Conservation (phyloP, 2,888 invertebrate genomes). For the Pegoplata infirma region DNA sequence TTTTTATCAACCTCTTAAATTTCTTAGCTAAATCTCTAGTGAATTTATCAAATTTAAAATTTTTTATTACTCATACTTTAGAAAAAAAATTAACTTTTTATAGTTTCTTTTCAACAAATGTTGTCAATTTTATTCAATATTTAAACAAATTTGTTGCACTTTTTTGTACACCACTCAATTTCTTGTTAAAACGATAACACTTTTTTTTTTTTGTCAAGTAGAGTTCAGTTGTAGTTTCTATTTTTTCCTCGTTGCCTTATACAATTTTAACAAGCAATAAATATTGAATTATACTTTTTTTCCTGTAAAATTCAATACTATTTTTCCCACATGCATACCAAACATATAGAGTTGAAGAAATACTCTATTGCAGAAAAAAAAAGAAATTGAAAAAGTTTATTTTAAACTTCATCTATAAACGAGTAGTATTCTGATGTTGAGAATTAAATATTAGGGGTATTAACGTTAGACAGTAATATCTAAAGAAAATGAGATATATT, state of each 20-base stretch:
- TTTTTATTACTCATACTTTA: too few relatives aligned
- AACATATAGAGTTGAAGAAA: conserved; percentile 18
- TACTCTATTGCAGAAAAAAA: not conserved
- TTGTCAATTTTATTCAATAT: conserved; percentile 44
- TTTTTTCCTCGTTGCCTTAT: conserved; percentile 15
- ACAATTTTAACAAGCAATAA: conserved; percentile 64
- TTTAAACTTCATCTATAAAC: conserved; percentile 38
- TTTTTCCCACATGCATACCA: conserved; percentile 49
- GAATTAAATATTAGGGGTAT: not conserved
- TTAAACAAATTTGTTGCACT: conserved; percentile 49
- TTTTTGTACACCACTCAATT: conserved; percentile 2
- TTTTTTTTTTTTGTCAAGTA: conserved; percentile 33
- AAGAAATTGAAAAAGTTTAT: conserved; percentile 54
- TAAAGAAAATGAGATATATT: too few relatives aligned
- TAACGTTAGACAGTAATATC: too few relatives aligned
- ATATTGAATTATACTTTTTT: conserved; percentile 59
- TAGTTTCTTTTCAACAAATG: too few relatives aligned
- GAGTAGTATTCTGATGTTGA: not conserved
- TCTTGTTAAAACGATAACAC: conserved; percentile 43
- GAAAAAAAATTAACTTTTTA: too few relatives aligned
- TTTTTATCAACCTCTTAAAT: too few relatives aligned
- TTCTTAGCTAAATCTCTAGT: too few relatives aligned
- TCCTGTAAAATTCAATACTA: conserved; percentile 60
- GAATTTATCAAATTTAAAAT: too few relatives aligned
- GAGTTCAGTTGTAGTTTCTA: conserved; percentile 20